Conservation (phyloP, 2,113 vertebrate genomes). For the Picathartes gymnocephalus region DNA sequence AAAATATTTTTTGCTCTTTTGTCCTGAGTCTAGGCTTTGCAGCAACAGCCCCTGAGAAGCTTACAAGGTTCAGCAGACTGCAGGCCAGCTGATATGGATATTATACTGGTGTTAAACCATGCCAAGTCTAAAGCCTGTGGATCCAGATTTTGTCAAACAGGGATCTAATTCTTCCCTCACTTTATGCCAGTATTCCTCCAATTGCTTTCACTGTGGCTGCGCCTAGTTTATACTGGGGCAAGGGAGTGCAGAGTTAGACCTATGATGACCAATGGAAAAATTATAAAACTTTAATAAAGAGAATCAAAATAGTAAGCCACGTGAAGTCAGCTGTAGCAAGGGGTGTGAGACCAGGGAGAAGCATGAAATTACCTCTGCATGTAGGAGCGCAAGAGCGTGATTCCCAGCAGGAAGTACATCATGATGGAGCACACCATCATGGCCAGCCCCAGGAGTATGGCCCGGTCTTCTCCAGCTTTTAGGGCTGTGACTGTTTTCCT, state of each 20-base stretch:
- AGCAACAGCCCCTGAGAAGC: neutral
- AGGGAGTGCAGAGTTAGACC: neutral
- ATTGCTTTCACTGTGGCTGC: neutral
- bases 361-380: slow-evolving; percentile 81
- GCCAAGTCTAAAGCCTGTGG: neutral
- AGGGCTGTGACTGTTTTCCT: slow-evolving; percentile 93
- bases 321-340: neutral
- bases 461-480: slow-evolving; percentile 91
- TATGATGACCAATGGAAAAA: neutral
- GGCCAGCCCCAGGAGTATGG: slow-evolving; percentile 88
- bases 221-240: neutral
- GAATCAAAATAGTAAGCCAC: neutral
- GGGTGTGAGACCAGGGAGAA: neutral
- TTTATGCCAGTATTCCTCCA: neutral
- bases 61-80: neutral
- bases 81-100: neutral
- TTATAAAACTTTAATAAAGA: neutral
- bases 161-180: neutral
- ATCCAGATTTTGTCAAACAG: neutral
- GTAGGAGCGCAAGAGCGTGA: slow-evolving; percentile 88
- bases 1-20: neutral
- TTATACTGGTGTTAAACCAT: neutral
- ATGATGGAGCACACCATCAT: slow-evolving; percentile 91
- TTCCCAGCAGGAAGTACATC: slow-evolving; percentile 94
- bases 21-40: neutral